Conservation (phyloP, 2,888 invertebrate genomes). For the Pollenia labialis region DNA sequence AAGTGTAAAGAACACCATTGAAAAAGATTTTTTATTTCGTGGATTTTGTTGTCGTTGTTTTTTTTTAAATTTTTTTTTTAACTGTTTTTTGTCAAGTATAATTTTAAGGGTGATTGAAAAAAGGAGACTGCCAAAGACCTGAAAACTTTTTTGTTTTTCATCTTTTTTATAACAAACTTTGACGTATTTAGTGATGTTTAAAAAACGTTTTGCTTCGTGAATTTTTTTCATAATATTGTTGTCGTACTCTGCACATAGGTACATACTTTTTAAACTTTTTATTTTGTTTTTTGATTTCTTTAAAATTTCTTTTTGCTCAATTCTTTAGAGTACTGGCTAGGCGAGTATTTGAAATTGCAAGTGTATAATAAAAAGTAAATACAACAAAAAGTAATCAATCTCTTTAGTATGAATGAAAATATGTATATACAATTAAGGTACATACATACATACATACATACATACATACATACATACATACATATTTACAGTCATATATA, state of each 20-base stretch:
- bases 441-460: background rate
- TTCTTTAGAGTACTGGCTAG: slow-evolving; percentile 16
- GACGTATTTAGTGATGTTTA: slow-evolving; percentile 73
- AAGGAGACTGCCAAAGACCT: slow-evolving; percentile 28
- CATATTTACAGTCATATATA: slow-evolving; percentile 1
- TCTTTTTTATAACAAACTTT: slow-evolving; percentile 54
- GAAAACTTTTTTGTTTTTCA: slow-evolving; percentile 49
- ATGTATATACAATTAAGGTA: background rate
- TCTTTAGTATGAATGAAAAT: slow-evolving; percentile 22
- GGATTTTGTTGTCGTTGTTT: slow-evolving; percentile 22
- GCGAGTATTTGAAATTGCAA: slow-evolving; percentile 56
- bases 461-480: background rate
- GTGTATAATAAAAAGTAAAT: slow-evolving; percentile 52
- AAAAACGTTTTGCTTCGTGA: slow-evolving; percentile 70
- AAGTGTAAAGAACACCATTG: slow-evolving; percentile 67
- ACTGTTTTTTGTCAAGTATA: slow-evolving; percentile 52
- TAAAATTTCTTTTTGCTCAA: background rate
- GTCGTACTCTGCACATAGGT: slow-evolving; percentile 30
- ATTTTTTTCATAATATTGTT: slow-evolving; percentile 38
- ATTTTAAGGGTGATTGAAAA: slow-evolving; percentile 34
- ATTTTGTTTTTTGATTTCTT: slow-evolving; percentile 13
- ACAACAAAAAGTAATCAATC: slow-evolving; percentile 45
- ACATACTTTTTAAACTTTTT: slow-evolving; percentile 53
- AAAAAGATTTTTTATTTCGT: slow-evolving; percentile 50
- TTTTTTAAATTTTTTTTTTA: background rate